Evolutionary conservation across 2,888 invertebrate genomes (phyloP), one percentile per base, ranked within the genome.

Genomic region (Tinea semifulvella): DNA sequence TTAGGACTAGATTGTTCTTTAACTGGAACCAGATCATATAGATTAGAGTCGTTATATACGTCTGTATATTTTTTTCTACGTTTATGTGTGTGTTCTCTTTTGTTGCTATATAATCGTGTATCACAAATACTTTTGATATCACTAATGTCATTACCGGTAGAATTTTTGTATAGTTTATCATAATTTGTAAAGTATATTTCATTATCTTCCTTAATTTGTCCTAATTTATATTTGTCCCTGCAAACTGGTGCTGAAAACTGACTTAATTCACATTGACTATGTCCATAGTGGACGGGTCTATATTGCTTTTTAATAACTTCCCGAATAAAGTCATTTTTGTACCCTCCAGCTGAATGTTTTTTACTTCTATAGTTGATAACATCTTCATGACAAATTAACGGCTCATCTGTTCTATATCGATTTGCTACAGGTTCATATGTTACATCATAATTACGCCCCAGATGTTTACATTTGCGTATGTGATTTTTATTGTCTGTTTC

Each of bases 1-100:
- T 73, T 75, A 1, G 76, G 75, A 50, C 74, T 77, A 1, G 68
- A 60, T 50, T 67, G 75, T 55, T 80, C 79, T 52, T 71, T 77
- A 2, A 80, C 77, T 1, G 79, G 79, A 20, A 79, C 54, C 19
- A 75, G 46, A 46, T 80, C 79, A 48, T 79, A 79, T 22, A 66
- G 50, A 10, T 61, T 63, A 17, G 72, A 63, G 51, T 76, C 63
- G 48, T 74, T 68, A 53, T 8, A 48, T 10, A 36, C 10, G n/a
- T 36, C 36, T 8, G 36, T 42, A 40, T 50, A 53, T 19, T 48
- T 58, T 2, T 31, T 38, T 27, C 47, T 50, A 6, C 50, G 10
- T 13, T 43, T 43, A 26, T 42, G 53, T n/a, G 49, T 51, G 20
- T 60, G 10, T 58, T 63, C 42, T 65, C 61, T 45, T 55, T 14